phyloP scores from a whole-genome alignment of 2,888 invertebrate species.

The Amiota communis region DNA sequence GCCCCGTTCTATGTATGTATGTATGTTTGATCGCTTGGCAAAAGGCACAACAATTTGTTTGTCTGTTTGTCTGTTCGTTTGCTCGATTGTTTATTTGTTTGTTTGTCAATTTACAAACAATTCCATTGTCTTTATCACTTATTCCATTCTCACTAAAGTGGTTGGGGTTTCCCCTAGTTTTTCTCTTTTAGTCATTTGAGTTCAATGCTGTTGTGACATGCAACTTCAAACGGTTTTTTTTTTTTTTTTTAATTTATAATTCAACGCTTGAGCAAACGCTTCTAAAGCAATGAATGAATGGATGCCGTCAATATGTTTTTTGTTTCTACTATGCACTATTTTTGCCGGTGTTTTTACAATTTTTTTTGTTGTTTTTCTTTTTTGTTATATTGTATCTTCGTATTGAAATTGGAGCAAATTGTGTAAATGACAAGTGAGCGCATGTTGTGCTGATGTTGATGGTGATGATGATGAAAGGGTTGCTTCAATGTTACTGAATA shows the following conservation, averaged over 20 bases:
- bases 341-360: not conserved
- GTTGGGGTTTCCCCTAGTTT: not conserved
- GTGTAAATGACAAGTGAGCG: too few relatives aligned
- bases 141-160: not conserved
- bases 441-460: too few relatives aligned
- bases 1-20: too few relatives aligned
- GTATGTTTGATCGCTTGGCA: constrained; percentile 7
- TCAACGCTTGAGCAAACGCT: constrained; percentile 19
- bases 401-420: too few relatives aligned
- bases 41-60: constrained; percentile 25
- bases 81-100: constrained; percentile 6
- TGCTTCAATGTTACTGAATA: too few relatives aligned
- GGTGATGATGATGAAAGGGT: too few relatives aligned
- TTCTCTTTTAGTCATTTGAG: not conserved
- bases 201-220: not conserved
- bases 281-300: constrained; percentile 12
- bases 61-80: constrained; percentile 15
- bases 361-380: constrained; percentile 7
- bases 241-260: constrained; percentile 30
- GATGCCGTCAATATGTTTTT: too few relatives aligned
- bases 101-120: constrained; percentile 22
- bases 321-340: too few relatives aligned
- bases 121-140: constrained; percentile 10
- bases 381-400: not conserved
- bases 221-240: constrained; percentile 7